Conservation (phyloP, 2,888 invertebrate species). For the Chorisops tibialis region DNA sequence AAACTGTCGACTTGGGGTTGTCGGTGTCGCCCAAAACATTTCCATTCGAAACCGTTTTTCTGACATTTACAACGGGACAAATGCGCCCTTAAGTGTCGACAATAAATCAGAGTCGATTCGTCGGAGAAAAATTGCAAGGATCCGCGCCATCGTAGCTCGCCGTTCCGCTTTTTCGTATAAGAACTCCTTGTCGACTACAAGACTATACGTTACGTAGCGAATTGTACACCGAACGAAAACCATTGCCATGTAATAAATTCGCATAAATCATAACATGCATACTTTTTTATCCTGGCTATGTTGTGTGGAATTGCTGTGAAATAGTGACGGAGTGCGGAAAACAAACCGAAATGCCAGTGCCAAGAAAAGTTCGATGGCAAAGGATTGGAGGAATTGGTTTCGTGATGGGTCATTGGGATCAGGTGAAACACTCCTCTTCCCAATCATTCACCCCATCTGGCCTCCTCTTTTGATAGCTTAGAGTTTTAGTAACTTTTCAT, state of each 20-base stretch:
- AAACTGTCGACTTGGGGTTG: too few relatives aligned
- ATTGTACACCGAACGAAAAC: neutral
- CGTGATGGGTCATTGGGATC: too few relatives aligned
- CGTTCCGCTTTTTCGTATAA: neutral
- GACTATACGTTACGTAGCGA: neutral
- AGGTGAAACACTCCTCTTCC: conserved; percentile 9
- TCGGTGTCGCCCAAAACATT: too few relatives aligned
- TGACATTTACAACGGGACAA: neutral
- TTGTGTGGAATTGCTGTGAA: too few relatives aligned
- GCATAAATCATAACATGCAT: neutral
- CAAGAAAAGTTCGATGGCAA: too few relatives aligned
- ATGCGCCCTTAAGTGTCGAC: conserved; percentile 18
- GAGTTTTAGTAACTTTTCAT: conserved; percentile 20
- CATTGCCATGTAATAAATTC: neutral
- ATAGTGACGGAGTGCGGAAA: too few relatives aligned
- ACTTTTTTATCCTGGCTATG: too few relatives aligned
- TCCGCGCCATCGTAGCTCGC: neutral
- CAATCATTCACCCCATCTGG: conserved; percentile 21
- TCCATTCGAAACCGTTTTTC: neutral
- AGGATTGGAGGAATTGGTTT: too few relatives aligned
- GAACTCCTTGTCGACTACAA: neutral
- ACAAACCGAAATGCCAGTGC: too few relatives aligned
- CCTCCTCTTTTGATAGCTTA: too few relatives aligned
- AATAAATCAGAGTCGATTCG: conserved; percentile 21
- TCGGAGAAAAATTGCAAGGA: too few relatives aligned